Evolutionary conservation across 2,797 vertebrate species (phyloP), one percentile per base, ranked within the genome.

Genomic region (Acanthopagrus latus): DNA sequence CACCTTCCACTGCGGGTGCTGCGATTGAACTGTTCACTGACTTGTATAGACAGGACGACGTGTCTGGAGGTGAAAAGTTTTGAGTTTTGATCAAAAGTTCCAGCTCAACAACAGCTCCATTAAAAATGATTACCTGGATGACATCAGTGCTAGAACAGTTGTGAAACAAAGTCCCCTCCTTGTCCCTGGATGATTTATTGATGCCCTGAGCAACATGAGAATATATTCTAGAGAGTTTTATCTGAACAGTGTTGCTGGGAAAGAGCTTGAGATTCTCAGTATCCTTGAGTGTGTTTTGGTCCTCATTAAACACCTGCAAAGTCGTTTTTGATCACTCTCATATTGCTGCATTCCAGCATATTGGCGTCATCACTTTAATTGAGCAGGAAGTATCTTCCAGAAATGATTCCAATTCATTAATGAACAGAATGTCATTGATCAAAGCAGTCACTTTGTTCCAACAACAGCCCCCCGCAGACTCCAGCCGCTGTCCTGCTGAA

Each of bases 61-160:
- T 66, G 56, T 74, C 25, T 14, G 71, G 43, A 33, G 16, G 56
- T 27, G 7, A 25, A 73, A 29, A 52, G 41, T 54, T 29, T 77
- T 50, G 44, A 29, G 27, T 43, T 57, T 65, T 66, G 59, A 69
- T 55, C 63, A 27, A 73, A 69, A n/a, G 47, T 52, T 76, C 52
- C 29, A 33, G 41, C 59, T 70, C 65, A 64, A 58, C 52, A 57
- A 2, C 59, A 51, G 52, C 23, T 50, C 52, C 43, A 13, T 63
- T 23, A 21, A 20, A 21, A 68, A 44, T 14, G 43, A 6, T 43
- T 72, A 60, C 38, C 27, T 62, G 47, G 20, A n/a, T 67, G 43
- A 38, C 27, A 55, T 46, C 14, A 38, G 47, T 16, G 17, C 20
- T 25, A 54, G 43, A 38, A 18, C 48, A 48, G 38, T 54, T 48